These are phyloP conservation scores for Dendrocincla fuliginosa DNA, from an alignment of 2,797 vertebrate species.

Conservation along the genomic window DNA sequence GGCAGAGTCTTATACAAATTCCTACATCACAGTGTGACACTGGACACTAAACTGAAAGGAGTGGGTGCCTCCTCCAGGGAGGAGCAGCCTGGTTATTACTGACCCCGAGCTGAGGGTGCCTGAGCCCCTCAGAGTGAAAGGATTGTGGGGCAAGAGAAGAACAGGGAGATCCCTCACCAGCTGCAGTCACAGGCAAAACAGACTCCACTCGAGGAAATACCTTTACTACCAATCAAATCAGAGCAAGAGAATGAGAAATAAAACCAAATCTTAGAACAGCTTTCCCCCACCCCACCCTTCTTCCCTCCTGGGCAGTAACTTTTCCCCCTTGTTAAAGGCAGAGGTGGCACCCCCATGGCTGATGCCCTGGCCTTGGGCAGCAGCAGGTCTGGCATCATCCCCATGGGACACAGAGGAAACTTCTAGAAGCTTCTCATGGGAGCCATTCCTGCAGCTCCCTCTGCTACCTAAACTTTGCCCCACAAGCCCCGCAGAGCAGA, in stretches of 20 bases:
- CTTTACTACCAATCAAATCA: neutral
- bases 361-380: neutral
- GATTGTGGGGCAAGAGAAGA: too few relatives aligned
- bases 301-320: accelerated
- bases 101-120: neutral
- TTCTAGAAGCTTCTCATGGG: neutral
- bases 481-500: neutral
- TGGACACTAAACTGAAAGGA: neutral
- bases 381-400: neutral
- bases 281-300: neutral
- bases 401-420: neutral
- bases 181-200: neutral
- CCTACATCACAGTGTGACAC: neutral
- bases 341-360: neutral
- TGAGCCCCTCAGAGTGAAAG: neutral
- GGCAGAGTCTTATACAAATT: accelerated
- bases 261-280: neutral
- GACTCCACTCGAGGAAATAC: accelerated
- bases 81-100: neutral
- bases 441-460: neutral
- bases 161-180: neutral
- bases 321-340: neutral
- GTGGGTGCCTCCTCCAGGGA: accelerated
- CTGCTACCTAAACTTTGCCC: neutral
- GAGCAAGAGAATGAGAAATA: neutral